These are phyloP conservation scores for Xiphorhynchus erythropygius DNA, from an alignment of 2,797 vertebrate genomes.

Conservation along the genomic window DNA sequence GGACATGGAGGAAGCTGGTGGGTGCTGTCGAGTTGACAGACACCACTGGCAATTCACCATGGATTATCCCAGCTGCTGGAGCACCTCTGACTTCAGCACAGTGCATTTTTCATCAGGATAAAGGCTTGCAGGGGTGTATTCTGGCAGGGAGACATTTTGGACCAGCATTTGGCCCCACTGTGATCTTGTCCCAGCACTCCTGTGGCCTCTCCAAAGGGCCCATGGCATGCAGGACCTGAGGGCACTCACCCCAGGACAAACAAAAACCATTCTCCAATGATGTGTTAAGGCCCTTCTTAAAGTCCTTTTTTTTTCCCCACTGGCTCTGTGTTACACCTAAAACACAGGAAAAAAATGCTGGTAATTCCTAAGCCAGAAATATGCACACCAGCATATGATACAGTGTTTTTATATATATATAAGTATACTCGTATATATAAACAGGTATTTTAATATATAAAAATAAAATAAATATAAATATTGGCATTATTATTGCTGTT, in stretches of 20 bases:
- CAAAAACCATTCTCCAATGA: rapidly evolving
- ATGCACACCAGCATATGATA: background rate
- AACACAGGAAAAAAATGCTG: background rate
- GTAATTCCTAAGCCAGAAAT: background rate
- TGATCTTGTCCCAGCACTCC: background rate
- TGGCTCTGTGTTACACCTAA: background rate
- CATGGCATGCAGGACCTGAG: background rate
- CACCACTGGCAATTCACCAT: background rate
- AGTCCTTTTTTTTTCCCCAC: background rate
- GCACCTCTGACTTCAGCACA: background rate
- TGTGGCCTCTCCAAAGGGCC: background rate
- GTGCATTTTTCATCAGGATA: background rate
- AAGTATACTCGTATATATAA: background rate
- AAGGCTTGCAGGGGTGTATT: background rate
- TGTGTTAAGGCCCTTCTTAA: background rate
- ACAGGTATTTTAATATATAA: background rate
- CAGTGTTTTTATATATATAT: background rate
- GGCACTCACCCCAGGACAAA: background rate
- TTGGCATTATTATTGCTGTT: background rate
- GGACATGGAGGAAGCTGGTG: background rate
- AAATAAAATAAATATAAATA: background rate
- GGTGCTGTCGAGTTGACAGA: background rate
- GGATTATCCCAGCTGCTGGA: background rate
- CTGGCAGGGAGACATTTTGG: background rate
- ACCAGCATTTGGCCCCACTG: rapidly evolving